Conservation (phyloP, 2,888 invertebrate genomes). For the Branchipolynoe longqiensis region DNA sequence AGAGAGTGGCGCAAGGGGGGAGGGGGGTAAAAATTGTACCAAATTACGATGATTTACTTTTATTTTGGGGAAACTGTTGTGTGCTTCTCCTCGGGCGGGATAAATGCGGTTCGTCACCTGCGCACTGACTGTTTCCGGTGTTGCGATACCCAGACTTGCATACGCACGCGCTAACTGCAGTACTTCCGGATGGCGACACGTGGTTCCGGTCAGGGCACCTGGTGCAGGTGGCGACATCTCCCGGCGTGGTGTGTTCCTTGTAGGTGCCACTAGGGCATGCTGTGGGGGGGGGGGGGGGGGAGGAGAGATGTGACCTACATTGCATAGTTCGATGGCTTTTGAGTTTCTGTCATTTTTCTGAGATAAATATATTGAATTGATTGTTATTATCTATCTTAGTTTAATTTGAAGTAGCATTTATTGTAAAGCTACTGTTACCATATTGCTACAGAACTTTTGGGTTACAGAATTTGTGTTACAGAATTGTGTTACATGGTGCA, state of each 20-base stretch:
- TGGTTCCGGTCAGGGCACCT: constrained; percentile 87
- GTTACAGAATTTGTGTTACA: no score
- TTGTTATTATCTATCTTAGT: no score
- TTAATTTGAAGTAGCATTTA: no score
- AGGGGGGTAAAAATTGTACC: constrained; percentile 33
- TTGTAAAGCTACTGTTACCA: no score
- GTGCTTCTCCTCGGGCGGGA: constrained; percentile 48
- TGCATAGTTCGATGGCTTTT: no score
- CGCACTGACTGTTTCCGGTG: constrained; percentile 83
- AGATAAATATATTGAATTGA: no score
- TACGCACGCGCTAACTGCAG: constrained; percentile 84
- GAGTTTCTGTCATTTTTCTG: no score
- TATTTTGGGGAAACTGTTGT: constrained; percentile 51
- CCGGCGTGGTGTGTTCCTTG: constrained; percentile 82
- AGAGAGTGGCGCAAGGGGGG: not conserved
- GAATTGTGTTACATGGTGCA: no score
- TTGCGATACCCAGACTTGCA: constrained; percentile 85
- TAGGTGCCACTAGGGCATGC: constrained; percentile 87
- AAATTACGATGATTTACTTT: constrained; percentile 60
- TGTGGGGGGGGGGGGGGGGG: constrained; percentile 73
- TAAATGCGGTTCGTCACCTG: constrained; percentile 82
- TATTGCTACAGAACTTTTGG: no score
- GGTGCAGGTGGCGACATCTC: constrained; percentile 83
- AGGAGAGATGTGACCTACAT: no score
- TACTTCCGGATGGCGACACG: constrained; percentile 84